Evolutionary conservation across 2,113 vertebrate species (phyloP), one percentile per base, ranked within the genome.

Genomic region (Carassius gibelio): DNA sequence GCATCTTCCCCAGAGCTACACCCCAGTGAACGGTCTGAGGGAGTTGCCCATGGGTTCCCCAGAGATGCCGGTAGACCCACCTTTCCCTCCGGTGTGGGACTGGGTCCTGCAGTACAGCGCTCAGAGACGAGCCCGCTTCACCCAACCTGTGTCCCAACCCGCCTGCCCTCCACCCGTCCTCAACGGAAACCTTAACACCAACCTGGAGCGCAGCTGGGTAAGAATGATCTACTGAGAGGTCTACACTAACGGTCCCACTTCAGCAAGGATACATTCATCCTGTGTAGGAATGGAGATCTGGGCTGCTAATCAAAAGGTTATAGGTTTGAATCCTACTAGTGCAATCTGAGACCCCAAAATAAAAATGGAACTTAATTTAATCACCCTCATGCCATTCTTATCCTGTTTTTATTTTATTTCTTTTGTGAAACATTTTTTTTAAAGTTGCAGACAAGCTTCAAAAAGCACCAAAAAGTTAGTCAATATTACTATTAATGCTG

Each of bases 51-150:
- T 90, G 1, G 92, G 93, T n/a, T 84, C 91, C 0, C 85, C 87
- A 8, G 87, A 88, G 0, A 91, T 95, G 2, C 81, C 90, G 0
- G 82, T 88, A 0, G 90, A 92, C 89, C 92, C 92, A 0, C 87
- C 88, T 0, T 86, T 93, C 50, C 93, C 93, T 6, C 52, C 93
- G 0, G 93, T 96, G n/a, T 99, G 98, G 98, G 96, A 96, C 91
- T 99, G 98, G 98, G 90, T 90, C 5, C 93, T 96, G 71, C 96
- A 96, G 90, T 97, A 96, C 92, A 94, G 87, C 90, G 90, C 89
- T 3, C 89, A 92, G 82, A 95, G 95, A 45, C 93, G 86, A 45
- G 90, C 91, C 2, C 90, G 87, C 0, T 99, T 99, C 94, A 89
- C 75, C 34, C 97, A 97, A 68, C 96, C 96, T 0, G 72, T 91